Evolutionary conservation across 2,797 vertebrate genomes (phyloP), one percentile per base, ranked within the genome.

Genomic region (Chromis chromis): DNA sequence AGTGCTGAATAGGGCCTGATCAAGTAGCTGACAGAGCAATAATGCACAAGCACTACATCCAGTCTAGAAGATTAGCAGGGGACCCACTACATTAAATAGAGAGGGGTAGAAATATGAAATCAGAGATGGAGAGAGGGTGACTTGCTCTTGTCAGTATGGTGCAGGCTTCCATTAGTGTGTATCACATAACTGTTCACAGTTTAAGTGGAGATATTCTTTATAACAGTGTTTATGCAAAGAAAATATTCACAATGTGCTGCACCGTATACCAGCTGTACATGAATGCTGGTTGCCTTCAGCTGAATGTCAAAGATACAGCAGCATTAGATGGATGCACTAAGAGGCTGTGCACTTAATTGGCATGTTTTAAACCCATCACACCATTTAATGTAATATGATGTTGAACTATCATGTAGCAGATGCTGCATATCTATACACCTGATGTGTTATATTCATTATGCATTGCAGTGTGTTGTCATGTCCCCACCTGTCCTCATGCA

Each of bases 1-100:
- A 54, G 65, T 54, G 31, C 77, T 83, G 67, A 82, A 77, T 66
- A 55, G 61, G 39, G 58, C 21, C 65, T 40, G 21, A 36, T 81
- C 79, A 78, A 78, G 76, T 56, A 74, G 80, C 78, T 87, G 78
- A 79, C 72, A n/a, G 74, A 65, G 74, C 75, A 81, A 71, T 70
- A 87, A 77, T 16, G 76, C 50, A 67, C 52, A 52, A 31, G 55
- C 21, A 4, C 53, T 75, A 48, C 65, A 84, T 82, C 74, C 63
- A 77, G 59, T 79, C 57, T 79, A 61, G 70, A 60, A 86, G 78
- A 85, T 82, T 70, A 80, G 74, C 78, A 62, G 59, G 56, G 68
- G 69, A 86, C 57, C 65, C 36, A 54, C 63, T 71, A 46, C 72
- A 81, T 82, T 80, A 68, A 82, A 70, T 73, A 60, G 56, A 84